These are phyloP conservation scores for Myioborus miniatus DNA, from an alignment of 2,797 vertebrate species.

Conservation along the genomic window DNA sequence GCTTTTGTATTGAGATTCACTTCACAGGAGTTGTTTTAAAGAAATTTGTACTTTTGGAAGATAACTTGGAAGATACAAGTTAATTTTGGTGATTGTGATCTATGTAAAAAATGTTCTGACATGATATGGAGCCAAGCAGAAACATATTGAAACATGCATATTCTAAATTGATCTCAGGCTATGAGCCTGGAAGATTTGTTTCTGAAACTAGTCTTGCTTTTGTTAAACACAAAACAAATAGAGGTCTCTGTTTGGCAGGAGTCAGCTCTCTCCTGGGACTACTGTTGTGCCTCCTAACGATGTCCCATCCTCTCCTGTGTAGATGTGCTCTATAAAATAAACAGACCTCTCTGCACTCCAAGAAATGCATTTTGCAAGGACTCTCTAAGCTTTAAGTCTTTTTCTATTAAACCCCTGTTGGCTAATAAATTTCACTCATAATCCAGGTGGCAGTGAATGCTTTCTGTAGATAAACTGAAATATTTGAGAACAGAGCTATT, in stretches of 20 bases:
- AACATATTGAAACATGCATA: background rate
- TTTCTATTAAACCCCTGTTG: background rate
- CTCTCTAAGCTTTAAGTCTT: background rate
- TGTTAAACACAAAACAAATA: background rate
- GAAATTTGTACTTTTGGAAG: background rate
- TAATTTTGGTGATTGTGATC: background rate
- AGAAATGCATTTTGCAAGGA: background rate
- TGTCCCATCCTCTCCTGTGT: background rate
- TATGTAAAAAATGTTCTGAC: background rate
- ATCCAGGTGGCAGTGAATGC: background rate
- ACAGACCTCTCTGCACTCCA: background rate
- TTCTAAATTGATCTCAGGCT: background rate
- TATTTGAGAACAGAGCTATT: conserved; percentile 4
- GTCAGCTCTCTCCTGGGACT: background rate
- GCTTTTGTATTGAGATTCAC: background rate
- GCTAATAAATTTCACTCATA: conserved; percentile 30
- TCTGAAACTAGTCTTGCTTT: background rate
- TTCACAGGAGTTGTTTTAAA: background rate
- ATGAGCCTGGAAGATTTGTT: background rate
- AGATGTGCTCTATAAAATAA: conserved; percentile 16
- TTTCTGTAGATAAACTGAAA: background rate
- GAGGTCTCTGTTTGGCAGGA: background rate
- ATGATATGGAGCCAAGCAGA: background rate
- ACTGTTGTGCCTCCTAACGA: fast-evolving
- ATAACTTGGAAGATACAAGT: background rate